These are phyloP conservation scores for Chaetorhynchus papuensis DNA, from an alignment of 2,113 vertebrate species.

Conservation along the genomic window DNA sequence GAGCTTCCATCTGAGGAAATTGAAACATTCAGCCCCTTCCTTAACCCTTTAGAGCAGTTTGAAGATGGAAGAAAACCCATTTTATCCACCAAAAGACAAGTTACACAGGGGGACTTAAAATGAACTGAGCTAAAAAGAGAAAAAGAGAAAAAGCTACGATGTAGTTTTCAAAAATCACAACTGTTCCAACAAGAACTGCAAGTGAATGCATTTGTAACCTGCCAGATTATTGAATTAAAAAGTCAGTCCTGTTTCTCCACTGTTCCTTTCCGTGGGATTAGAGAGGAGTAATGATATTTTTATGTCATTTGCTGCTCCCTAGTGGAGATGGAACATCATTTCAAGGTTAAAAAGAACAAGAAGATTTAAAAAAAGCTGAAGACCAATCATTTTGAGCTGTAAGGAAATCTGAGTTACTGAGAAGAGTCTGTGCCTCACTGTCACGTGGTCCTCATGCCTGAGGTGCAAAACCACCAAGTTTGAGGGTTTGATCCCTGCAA, in stretches of 20 bases:
- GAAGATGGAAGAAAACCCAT: background rate
- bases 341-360: background rate
- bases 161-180: background rate
- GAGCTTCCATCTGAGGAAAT: background rate
- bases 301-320: slow-evolving; percentile 64
- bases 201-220: background rate
- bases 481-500: too few species aligned
- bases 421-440: background rate
- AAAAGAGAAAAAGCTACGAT: background rate
- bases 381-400: background rate
- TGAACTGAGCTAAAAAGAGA: background rate
- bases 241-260: background rate
- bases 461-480: background rate
- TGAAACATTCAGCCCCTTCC: background rate
- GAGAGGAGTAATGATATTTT: background rate
- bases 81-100: background rate
- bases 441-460: background rate
- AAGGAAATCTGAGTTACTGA: background rate
- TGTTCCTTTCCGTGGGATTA: background rate
- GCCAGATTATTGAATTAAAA: background rate
- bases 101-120: background rate
- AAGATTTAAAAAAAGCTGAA: background rate
- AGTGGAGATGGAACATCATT: slow-evolving; percentile 14
- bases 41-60: background rate
- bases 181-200: background rate